Evolutionary conservation across 2,888 invertebrate species (phyloP).

Genomic region (Chloroclystis v-ata): DNA sequence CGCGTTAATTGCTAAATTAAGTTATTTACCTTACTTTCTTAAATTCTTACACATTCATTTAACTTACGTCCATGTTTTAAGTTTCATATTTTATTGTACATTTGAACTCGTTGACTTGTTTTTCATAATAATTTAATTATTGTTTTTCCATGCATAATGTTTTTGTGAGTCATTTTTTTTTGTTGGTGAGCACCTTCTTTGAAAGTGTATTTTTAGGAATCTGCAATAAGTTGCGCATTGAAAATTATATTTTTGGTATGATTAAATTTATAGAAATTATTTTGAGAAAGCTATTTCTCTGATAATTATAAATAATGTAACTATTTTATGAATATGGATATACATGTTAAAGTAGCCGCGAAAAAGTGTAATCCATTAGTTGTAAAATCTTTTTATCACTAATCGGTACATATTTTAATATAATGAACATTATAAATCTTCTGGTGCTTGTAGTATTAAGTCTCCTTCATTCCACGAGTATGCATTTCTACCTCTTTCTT

Average conservation of each 20-base stretch:
- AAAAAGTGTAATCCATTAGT: constrained; percentile 34
- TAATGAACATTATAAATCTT: constrained; percentile 53
- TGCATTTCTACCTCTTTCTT: constrained; percentile 47
- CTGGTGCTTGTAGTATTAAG: constrained; percentile 75
- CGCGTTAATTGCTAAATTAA: constrained; percentile 63
- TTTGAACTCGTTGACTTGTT: constrained; percentile 66
- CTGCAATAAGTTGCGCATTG: constrained; percentile 66
- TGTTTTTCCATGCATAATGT: constrained; percentile 67
- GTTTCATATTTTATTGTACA: constrained; percentile 73
- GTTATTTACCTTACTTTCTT: constrained; percentile 52
- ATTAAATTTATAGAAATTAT: constrained; percentile 22
- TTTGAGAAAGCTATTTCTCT: constrained; percentile 26
- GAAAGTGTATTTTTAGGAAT: constrained; percentile 64
- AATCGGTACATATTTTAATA: constrained; percentile 21
- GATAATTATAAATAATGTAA: constrained; percentile 21
- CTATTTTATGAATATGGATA: constrained; percentile 29
- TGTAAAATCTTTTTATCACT: constrained; percentile 42
- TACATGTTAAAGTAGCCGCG: constrained; percentile 33
- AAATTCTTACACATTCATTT: constrained; percentile 70
- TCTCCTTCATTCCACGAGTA: constrained; percentile 66
- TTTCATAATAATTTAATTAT: constrained; percentile 72
- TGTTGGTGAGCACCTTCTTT: constrained; percentile 40
- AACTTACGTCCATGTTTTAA: constrained; percentile 74
- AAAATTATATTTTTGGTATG: constrained; percentile 20
- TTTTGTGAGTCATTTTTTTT: constrained; percentile 57